Base-by-base conservation (phyloP, 2,888 invertebrate species). In the Nomada ruficornis region DNA sequence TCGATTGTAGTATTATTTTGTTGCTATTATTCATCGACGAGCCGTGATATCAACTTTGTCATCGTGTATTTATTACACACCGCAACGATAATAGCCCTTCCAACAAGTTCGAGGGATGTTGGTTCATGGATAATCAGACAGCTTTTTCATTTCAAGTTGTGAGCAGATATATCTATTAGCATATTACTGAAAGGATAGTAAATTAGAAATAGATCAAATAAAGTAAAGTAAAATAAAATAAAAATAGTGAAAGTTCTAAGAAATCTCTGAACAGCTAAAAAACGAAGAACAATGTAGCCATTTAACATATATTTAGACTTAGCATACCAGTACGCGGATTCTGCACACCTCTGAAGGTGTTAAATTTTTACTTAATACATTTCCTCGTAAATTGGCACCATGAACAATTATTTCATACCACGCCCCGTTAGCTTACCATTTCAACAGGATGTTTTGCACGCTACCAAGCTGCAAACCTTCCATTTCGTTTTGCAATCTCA, bases 361-460 rank as follows among this genome's bases (percentile, higher is more conserved):
- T 55, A 54, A 80, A 71, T 65, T 54, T 36, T 13, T 55, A 54
- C 71, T 78, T 80, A 67, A 78, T 80, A 65, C 65, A 71, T 78
- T 50, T 55, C 42, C 59, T 44, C 23, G 60, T 55, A 55, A 80
- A 78, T 78, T 78, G 57, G 7, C 42, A 47, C 64, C 64, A 13
- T 26, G 65, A 62, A 80, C 60, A 71, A 80, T 80, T 80, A 54
- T 71, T 62, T 50, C 50, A 62, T 71, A 67, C 71, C 62, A 70
- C 62, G 80, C 42, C 55, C 65, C 26, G 65, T 29, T 60, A 60
- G 55, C 26, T 69, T 18, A 23, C 77, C 60, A 23, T 64, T 67
- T 23, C 13, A 13, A 36, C 36, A 54, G 42, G 50, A 71, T 77
- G 70, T 80, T 80, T 80, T 78, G 52, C 78, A 4, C 54, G 63